Evolutionary conservation across 1,140 invertebrate genomes (phyloP).

Genomic region (Telenomus remus): DNA sequence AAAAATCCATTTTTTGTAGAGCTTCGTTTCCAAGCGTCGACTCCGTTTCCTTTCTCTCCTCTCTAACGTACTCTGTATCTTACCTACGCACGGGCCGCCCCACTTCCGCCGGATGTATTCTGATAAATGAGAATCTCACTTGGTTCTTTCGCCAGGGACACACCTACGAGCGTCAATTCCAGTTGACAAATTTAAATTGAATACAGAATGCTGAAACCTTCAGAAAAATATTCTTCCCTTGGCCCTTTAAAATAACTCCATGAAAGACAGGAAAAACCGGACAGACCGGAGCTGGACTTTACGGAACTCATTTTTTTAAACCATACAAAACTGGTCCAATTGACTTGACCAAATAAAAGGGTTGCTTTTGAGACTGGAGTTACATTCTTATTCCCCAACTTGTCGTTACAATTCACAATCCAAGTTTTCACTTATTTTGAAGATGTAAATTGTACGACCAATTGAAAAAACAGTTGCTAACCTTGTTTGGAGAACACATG

Average conservation of each 20-base stretch:
- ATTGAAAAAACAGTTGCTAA: too few species aligned
- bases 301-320: constrained; percentile 39
- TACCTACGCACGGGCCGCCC: constrained; percentile 72
- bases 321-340: constrained; percentile 7
- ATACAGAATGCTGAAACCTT: constrained; percentile 16
- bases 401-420: too few species aligned
- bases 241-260: constrained; percentile 9
- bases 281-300: constrained; percentile 45
- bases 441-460: too few species aligned
- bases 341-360: too few species aligned
- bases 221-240: constrained; percentile 30
- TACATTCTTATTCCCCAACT: constrained; percentile 1
- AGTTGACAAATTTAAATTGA: background rate
- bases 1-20: constrained; percentile 18
- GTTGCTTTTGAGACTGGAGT: constrained; percentile 1
- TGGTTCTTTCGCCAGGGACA: constrained; percentile 53
- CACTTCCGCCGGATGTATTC: constrained; percentile 74
- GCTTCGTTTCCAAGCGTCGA: constrained; percentile 8
- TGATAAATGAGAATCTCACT: constrained; percentile 73
- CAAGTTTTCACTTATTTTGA: too few species aligned
- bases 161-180: constrained; percentile 46
- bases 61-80: constrained; percentile 50
- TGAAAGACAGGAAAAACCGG: constrained; percentile 25
- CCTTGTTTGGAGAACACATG: too few species aligned
- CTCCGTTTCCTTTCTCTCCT: constrained; percentile 52